Evolutionary conservation across 2,797 vertebrate genomes (phyloP).

Genomic region (Adrianichthys oophorus): DNA sequence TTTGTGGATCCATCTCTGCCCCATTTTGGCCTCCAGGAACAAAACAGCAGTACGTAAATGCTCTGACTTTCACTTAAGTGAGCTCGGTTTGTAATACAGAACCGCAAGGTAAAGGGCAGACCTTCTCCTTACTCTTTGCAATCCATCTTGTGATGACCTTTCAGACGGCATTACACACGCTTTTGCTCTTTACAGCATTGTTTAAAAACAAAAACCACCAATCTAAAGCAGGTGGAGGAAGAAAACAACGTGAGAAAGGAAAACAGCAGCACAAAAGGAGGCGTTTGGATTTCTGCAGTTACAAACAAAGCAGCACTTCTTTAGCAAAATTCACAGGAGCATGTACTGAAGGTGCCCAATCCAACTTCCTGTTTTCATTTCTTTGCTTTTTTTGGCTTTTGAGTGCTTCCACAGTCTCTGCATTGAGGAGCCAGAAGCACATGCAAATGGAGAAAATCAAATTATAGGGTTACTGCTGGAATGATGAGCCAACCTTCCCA

Average conservation of each 20-base stretch:
- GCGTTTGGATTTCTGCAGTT: not conserved
- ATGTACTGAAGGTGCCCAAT: conserved; percentile 15
- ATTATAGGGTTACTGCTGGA: conserved; percentile 42
- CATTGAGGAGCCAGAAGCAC: conserved; percentile 21
- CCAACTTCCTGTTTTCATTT: conserved; percentile 32
- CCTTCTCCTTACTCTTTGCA: conserved; percentile 17
- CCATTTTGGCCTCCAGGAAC: conserved; percentile 9
- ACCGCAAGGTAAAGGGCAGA: conserved; percentile 37
- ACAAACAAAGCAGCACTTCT: conserved; percentile 8
- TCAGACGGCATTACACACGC: conserved; percentile 23
- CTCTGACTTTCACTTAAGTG: conserved; percentile 26
- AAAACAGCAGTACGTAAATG: conserved; percentile 14
- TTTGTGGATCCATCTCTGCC: conserved; percentile 11
- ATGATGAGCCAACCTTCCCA: conserved; percentile 39
- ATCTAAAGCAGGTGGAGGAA: conserved; percentile 8
- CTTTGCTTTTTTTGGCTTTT: conserved; percentile 25
- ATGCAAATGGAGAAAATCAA: conserved; percentile 48
- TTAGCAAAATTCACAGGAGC: conserved; percentile 12
- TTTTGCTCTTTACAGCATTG: conserved; percentile 33
- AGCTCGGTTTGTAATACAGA: conserved; percentile 24
- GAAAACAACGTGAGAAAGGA: conserved; percentile 17
- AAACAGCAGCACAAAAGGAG: conserved; percentile 5
- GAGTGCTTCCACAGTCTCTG: conserved; percentile 33
- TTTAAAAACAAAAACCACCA: conserved; percentile 25
- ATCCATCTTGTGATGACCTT: conserved; percentile 56